Base-by-base conservation (phyloP, 2,797 vertebrate species). In the Pagetopsis macropterus region DNA sequence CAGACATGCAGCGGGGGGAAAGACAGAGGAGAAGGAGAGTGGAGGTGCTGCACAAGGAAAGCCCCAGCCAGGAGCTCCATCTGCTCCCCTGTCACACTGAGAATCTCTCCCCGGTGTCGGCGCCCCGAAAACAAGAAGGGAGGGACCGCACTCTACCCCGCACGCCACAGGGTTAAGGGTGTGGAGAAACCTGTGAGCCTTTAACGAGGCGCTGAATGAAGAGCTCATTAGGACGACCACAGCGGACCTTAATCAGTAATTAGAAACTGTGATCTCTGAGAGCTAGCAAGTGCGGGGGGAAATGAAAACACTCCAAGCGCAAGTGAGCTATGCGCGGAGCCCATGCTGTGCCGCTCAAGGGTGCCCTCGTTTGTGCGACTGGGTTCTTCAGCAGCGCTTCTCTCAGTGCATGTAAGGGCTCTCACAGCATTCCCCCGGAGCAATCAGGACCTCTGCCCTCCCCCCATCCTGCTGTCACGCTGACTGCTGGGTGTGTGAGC, bases 161-260 rank as follows among this genome's bases (percentile, higher is more conserved):
- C 50, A 23, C 3, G 48, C 56, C 48, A 55, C 82, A 12, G 84
- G 85, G 87, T 88, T 78, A 80, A 71, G 85, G 86, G 59, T 77
- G 78, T 41, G 48, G 57, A 54, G 84, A 46, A 81, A 81, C 82
- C 87, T 75, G 78, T 27, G 85, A 88, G 86, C 79, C 82, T 65
- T 10, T 93, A 92, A 93, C 90, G 83, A 89, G 92, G 82, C 58
- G 59, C 85, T 82, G 84, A 88, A 86, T 82, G 79, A 89, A 87
- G 76, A 81, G 75, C 87, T 93, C 90, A 86, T 93, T 93, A 93
- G 87, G 79, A 63, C 76, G 78, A 86, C 79, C 83, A 79, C 89
- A 71, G 86, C 50, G 75, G 88, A 89, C 86, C 86, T 75, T 82
- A 81, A 89, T 88, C 88, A 81, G 83, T 91, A 88, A 92, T 93